Evolutionary conservation across 92 coral and sea anemone genomes (phyloP).

Genomic region (Epizoanthus fatuus): DNA sequence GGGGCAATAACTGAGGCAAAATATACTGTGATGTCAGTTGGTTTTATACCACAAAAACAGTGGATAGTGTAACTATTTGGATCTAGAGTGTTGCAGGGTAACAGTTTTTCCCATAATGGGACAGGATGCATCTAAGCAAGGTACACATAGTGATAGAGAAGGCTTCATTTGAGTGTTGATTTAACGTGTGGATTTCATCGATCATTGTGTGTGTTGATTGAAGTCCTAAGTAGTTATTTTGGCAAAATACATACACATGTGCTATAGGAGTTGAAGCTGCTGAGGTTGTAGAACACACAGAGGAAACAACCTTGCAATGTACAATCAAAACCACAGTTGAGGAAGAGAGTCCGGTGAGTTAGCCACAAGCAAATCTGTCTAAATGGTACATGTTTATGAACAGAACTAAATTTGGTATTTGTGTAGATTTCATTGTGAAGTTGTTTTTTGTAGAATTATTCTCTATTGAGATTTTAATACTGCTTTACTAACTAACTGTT

Average conservation of each 20-base stretch:
- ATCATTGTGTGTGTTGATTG: conserved; percentile 27
- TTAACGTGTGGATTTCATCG: conserved; percentile 28
- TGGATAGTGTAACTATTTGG: not conserved
- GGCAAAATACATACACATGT: conserved; percentile 37
- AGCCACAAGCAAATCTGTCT: not conserved
- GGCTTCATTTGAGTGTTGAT: conserved; percentile 27
- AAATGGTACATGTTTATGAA: conserved; percentile 13
- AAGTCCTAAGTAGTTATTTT: conserved; percentile 58
- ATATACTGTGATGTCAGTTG: not conserved
- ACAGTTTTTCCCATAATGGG: conserved; percentile 80
- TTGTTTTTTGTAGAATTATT: not conserved
- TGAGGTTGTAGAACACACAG: conserved; percentile 87
- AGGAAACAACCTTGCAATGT: conserved; percentile 95
- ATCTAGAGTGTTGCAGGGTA: not conserved
- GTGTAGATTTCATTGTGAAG: not conserved
- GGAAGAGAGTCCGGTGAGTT: conserved; percentile 88
- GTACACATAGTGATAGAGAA: conserved; percentile 47
- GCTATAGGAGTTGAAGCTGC: conserved; percentile 82
- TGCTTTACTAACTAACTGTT: no score
- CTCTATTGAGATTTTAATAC: no score
- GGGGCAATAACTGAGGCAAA: conserved; percentile 4
- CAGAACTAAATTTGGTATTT: not conserved
- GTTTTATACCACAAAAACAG: conserved; percentile 5
- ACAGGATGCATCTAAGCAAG: conserved; percentile 91
- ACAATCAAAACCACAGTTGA: conserved; percentile 83